Percentiles rank a stretch among this genome's conserved stretches.
Evolutionary conservation across 2,888 invertebrate species (phyloP).

Genomic region (Barypeithes pellucidus): DNA sequence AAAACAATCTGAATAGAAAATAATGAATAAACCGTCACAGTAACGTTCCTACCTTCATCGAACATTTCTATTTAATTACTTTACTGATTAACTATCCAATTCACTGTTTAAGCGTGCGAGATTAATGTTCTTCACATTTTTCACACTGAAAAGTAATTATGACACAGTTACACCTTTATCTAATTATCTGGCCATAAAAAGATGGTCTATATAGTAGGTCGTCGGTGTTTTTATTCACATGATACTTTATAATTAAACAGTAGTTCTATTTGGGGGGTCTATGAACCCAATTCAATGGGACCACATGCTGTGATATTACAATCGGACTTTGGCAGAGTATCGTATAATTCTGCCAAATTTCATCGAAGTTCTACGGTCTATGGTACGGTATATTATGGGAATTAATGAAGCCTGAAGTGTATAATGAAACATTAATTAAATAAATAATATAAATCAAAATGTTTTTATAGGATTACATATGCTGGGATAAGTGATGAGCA

Average conservation of each 20-base stretch:
- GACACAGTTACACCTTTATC: slow-evolving; percentile 56
- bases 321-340: slow-evolving; percentile 41
- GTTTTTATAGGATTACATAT: too few species aligned
- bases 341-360: slow-evolving; percentile 22
- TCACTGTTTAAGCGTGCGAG: slow-evolving; percentile 26
- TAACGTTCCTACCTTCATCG: neutral
- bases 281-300: slow-evolving; percentile 53
- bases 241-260: slow-evolving; percentile 63
- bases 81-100: slow-evolving; percentile 16
- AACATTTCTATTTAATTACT: slow-evolving; percentile 21
- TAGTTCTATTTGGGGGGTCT: slow-evolving; percentile 61
- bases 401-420: too few species aligned
- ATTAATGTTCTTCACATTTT: slow-evolving; percentile 33
- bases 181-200: slow-evolving; percentile 58
- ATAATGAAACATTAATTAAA: too few species aligned
- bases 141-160: slow-evolving; percentile 50
- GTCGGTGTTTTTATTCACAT: slow-evolving; percentile 58
- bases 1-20: neutral
- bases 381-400: too few species aligned
- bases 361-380: neutral
- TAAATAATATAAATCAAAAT: too few species aligned
- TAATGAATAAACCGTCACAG: neutral
- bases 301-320: slow-evolving; percentile 57
- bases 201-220: slow-evolving; percentile 37
- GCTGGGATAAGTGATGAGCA: too few species aligned